Conservation (phyloP, 2,888 invertebrate genomes). For the Eledona agricola region DNA sequence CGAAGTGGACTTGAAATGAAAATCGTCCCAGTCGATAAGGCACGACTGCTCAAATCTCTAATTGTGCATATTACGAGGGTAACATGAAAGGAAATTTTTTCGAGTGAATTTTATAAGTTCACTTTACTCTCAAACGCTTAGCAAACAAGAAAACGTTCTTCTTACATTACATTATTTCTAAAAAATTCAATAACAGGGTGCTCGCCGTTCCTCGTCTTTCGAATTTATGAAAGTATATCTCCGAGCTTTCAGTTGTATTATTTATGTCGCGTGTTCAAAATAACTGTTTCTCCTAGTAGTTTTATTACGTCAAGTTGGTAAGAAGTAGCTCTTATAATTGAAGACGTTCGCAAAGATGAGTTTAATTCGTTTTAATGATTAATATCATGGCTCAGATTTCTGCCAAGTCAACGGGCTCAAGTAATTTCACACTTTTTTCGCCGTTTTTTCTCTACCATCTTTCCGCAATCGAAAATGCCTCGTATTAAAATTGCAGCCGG, state of each 20-base stretch:
- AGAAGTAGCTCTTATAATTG: conserved; percentile 17
- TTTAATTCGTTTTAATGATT: conserved; percentile 31
- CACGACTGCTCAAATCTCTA: conserved; percentile 1
- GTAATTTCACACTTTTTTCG: conserved; percentile 32
- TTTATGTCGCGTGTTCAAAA: conserved; percentile 29
- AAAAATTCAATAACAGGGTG: conserved; percentile 18
- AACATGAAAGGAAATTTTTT: too few species aligned
- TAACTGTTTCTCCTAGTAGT: conserved; percentile 13
- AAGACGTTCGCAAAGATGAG: conserved; percentile 23
- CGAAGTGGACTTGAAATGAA: conserved; percentile 18
- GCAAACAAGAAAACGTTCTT: conserved; percentile 5
- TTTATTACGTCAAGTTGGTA: conserved; percentile 11
- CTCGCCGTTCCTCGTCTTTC: too few species aligned
- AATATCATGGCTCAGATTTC: conserved; percentile 31
- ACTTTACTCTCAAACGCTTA: conserved; percentile 9
- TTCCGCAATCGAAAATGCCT: too few species aligned
- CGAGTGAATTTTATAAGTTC: neutral
- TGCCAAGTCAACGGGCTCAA: conserved; percentile 23
- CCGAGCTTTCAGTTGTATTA: conserved; percentile 9
- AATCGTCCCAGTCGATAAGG: conserved; percentile 13
- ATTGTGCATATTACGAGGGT: too few species aligned
- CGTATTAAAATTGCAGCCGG: too few species aligned
- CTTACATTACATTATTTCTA: too few species aligned
- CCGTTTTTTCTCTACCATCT: too few species aligned
- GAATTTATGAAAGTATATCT: conserved; percentile 5